Evolutionary conservation across 1,140 invertebrate species (phyloP), one percentile per base, ranked within the genome.

Genomic region (Heliothis virescens): DNA sequence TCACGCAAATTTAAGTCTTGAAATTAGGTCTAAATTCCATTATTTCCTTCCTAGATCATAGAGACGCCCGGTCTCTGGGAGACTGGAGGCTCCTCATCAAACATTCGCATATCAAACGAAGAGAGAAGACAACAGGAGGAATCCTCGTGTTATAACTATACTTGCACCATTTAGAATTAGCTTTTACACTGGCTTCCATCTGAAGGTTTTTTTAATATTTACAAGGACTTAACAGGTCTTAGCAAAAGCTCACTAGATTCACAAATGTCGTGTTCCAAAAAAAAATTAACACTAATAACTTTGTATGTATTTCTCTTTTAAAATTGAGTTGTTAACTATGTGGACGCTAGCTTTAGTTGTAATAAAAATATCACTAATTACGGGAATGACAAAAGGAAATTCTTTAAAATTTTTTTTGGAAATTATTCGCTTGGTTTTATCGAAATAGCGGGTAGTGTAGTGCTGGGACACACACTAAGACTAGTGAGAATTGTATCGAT

Each of bases 41-140:
- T 41, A 59, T 73, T 57, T 77, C 60, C 53, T 79, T 72, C 83
- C n/a, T 91, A 94, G 92, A 94, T 94, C 57, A 94, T 94, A 79
- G 92, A 94, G 74, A 94, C 92, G 2, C 92, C 92, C 15, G 92
- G 92, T 10, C 88, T 94, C 1, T 94, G 92, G 92, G 92, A 94
- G 72, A 87, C 90, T 0, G 85, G 80, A 0, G 85, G 85, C 0
- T 77, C 87, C 0, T 86, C 88, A 12, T 91, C 92, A 0, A 94
- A 94, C 82, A 93, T 94, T 48, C 89, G 92, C 50, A 87, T 94
- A 69, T 80, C 90, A 34, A 87, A 85, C 21, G 88, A 87, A 9
- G 87, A 90, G 15, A 81, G 82, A 12, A 85, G 85, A 65, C 82
- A 84, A 16, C 85, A 89, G 71, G 79, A 90, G 11, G 81, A 90